Evolutionary conservation across 2,113 vertebrate species (phyloP), one percentile per base, ranked within the genome.

Genomic region (Oncorhynchus clarkii): DNA sequence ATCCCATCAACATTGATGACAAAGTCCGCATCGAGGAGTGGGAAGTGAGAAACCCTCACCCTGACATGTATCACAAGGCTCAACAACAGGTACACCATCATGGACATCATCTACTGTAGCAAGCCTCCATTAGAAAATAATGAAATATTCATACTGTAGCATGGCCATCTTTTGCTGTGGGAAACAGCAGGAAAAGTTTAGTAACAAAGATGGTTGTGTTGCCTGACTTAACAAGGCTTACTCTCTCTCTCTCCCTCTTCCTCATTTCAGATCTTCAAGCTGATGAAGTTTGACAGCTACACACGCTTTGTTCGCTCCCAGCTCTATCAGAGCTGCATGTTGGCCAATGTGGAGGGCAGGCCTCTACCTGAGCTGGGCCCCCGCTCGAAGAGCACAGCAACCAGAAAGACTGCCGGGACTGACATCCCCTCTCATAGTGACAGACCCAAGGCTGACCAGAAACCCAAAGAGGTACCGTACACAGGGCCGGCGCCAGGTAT

Each of bases 1-100:
- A 91, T 72, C 94, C 95, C 0, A 94, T 96, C 72, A 96, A 96
- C 86, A 95, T 96, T 0, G 95, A 96, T 76, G 88, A 91, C 69
- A 94, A 94, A 67, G 95, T 94, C 48, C 92, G 94, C 91, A 89
- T 94, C 1, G 92, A 93, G 5, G 93, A 95, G 79, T 92, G 93
- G 16, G 86, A 94, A 80, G 86, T 96, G 87, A 88, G 93, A 5
- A 89, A 78, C 9, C 95, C 95, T 0, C 88, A 90, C 14, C 92
- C 94, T 0, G 92, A 94, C 78, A 95, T 96, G 94, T 96, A 96
- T 78, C 85, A 91, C 4, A 79, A 79, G 29, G 95, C 95, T 73
- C 95, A 96, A 88, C 93, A 93, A 31, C 95, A 96, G 93, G 95
- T 94, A 79, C 24, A 49, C 2, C 18, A 26, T 14, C 59, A 16